Conservation (phyloP, 2,113 vertebrate genomes). For the Strix aluco region DNA sequence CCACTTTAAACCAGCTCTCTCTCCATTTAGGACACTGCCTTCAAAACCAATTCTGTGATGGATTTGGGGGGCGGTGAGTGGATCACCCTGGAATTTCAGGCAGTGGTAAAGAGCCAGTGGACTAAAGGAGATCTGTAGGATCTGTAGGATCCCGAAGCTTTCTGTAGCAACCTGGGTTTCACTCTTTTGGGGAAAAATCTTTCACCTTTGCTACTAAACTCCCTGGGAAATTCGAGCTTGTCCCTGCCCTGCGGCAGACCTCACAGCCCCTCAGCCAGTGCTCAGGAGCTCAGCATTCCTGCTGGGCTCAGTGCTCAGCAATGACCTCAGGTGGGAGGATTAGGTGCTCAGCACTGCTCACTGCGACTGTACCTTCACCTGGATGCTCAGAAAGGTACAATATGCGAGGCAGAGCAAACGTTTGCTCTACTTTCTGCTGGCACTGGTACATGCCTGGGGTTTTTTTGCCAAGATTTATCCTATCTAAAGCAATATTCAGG, state of each 20-base stretch:
- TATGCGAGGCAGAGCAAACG: background rate
- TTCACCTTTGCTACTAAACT: background rate
- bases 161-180: background rate
- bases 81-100: background rate
- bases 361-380: background rate
- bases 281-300: background rate
- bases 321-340: background rate
- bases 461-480: slow-evolving; percentile 4
- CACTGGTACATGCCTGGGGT: background rate
- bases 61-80: background rate
- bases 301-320: background rate
- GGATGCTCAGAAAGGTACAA: background rate
- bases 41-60: background rate
- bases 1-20: background rate
- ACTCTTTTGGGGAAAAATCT: background rate
- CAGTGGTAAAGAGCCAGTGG: background rate
- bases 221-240: background rate
- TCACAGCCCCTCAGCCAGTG: background rate
- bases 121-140: background rate
- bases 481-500: background rate
- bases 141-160: background rate
- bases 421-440: background rate
- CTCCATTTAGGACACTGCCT: background rate
- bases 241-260: background rate
- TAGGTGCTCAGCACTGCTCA: background rate